Evolutionary conservation across 2,888 invertebrate species (phyloP), one percentile per base, ranked within the genome.

Genomic region (Eristalis tenax): DNA sequence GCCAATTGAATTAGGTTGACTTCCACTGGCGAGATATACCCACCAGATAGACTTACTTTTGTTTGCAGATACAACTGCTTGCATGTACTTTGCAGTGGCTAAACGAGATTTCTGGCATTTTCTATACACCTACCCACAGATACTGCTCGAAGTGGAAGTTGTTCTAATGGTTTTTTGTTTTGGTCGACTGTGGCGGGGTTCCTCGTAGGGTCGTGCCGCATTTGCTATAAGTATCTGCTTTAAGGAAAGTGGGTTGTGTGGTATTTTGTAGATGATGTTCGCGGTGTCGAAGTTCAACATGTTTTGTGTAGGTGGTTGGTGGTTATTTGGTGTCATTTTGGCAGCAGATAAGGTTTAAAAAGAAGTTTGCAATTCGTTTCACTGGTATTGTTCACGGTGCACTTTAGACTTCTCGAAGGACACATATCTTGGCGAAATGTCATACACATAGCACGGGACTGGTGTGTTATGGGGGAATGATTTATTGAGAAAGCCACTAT

Each of bases 1-100:
- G 63, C 86, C 87, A 87, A 87, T 87, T 83, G 87, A 87, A 87
- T 87, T 87, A 83, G 87, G 87, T 87, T 87, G 83, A 66, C 78
- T 87, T 87, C 77, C 83, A 83, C 83, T 83, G 76, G 87, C 87
- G 76, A 87, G 87, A 87, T 87, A 87, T 87, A 83, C 76, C 79
- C 83, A 76, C 76, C 76, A 87, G 87, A 87, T 87, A 87, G 83
- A 87, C 87, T 79, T 63, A 87, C 87, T 87, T 87, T 87, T 87
- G 87, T 87, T 87, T 79, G 83, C 83, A 87, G 80, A 87, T 83
- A 79, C 87, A 87, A 87, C 83, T 79, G 74, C 76, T 76, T 76
- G 87, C 87, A 83, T 87, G 87, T 83, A 76, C 75, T 87, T 79
- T 75, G 73, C 78, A 78, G 83, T 75, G 83, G 79, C 76, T 76